Evolutionary conservation across 2,113 vertebrate genomes (phyloP).

Genomic region (Piprites chloris): DNA sequence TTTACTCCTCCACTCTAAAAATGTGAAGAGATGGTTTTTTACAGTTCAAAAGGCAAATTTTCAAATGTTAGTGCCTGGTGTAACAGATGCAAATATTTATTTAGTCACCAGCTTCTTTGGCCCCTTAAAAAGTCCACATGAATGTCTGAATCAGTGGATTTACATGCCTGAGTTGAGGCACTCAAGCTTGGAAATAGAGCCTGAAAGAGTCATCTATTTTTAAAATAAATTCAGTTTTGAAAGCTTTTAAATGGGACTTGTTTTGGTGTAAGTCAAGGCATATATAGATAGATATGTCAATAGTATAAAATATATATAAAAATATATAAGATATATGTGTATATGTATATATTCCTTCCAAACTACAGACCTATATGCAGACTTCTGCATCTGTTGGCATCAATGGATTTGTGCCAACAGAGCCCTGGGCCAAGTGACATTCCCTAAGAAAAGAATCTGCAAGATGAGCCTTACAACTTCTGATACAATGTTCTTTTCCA

Average conservation of each 20-base stretch:
- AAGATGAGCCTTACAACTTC: background rate
- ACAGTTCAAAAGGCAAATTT: background rate
- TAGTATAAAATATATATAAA: no score
- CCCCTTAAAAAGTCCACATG: background rate
- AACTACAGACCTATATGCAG: background rate
- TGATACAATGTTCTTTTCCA: background rate
- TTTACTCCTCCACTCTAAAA: background rate
- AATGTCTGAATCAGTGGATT: background rate
- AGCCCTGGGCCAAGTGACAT: background rate
- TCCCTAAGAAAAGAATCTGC: background rate
- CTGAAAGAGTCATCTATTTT: background rate
- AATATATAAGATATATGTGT: no score
- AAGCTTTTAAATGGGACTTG: background rate
- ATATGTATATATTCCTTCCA: background rate
- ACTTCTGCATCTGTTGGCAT: background rate
- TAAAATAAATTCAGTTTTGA: background rate
- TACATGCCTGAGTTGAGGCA: background rate
- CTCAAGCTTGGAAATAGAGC: background rate
- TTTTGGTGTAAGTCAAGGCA: background rate
- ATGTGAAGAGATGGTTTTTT: background rate
- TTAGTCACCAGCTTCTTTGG: background rate
- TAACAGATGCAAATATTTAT: background rate
- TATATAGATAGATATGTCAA: background rate
- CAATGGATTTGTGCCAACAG: background rate
- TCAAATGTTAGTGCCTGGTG: background rate